phyloP scores from a whole-genome alignment of 2,797 vertebrate species.

The Oreochromis mossambicus region DNA sequence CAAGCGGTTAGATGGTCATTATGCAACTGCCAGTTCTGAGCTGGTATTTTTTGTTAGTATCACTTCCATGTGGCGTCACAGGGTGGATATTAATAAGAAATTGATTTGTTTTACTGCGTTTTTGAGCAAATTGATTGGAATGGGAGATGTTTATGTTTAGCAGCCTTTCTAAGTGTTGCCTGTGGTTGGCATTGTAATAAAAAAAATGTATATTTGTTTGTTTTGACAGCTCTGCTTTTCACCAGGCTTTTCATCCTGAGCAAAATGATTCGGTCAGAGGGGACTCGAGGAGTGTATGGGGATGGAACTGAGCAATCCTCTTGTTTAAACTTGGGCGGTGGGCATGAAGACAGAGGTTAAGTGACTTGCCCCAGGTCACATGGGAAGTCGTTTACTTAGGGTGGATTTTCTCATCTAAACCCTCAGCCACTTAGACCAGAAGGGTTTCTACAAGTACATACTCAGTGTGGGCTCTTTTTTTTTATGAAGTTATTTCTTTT shows the following conservation, averaged over 20 bases:
- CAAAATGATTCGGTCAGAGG: constrained; percentile 67
- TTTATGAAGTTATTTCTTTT: neutral
- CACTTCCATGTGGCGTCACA: neutral
- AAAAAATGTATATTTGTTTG: constrained; percentile 39
- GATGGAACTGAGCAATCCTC: constrained; percentile 68
- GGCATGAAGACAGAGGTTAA: constrained; percentile 78
- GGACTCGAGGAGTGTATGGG: constrained; percentile 57
- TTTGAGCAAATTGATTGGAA: neutral
- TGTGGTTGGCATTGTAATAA: neutral
- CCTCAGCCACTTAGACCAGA: constrained; percentile 52
- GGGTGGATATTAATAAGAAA: neutral
- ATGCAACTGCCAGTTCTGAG: neutral
- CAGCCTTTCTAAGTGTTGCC: neutral
- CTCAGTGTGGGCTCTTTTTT: neutral
- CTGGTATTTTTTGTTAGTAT: neutral
- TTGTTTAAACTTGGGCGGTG: constrained; percentile 71
- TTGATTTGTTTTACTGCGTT: constrained; percentile 22
- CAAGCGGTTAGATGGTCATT: neutral
- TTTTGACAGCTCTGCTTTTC: constrained; percentile 28
- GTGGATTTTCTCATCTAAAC: constrained; percentile 72
- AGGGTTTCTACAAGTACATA: constrained; percentile 3
- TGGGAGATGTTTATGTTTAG: neutral
- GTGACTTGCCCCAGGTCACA: constrained; percentile 78
- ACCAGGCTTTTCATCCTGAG: constrained; percentile 57
- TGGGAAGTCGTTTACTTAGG: constrained; percentile 73